Evolutionary conservation across 2,797 vertebrate genomes (phyloP).

Genomic region (Syndactyla subalaris): DNA sequence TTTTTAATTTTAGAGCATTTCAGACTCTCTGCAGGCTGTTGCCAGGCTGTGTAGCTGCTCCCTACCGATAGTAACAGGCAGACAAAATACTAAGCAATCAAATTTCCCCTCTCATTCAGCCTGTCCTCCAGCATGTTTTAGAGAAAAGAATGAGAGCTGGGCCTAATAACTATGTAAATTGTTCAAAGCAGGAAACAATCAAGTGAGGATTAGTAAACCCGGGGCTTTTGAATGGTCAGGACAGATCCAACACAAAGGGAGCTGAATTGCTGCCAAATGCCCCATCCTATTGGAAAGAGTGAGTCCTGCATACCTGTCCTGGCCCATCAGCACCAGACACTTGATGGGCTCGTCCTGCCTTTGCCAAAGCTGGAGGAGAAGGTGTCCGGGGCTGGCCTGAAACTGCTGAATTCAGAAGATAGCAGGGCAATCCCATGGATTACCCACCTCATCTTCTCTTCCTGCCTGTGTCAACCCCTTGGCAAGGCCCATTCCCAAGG

Average conservation of each 20-base stretch:
- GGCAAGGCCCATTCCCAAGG: neutral
- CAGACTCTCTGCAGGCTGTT: neutral
- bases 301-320: neutral
- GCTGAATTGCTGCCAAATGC: neutral
- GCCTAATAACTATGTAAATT: conserved; percentile 34
- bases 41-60: conserved; percentile 37
- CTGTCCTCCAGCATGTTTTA: neutral
- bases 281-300: neutral
- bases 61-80: neutral
- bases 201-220: neutral
- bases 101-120: conserved; percentile 2
- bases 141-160: neutral
- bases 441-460: neutral
- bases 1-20: conserved; percentile 32
- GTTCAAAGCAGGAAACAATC: conserved; percentile 8
- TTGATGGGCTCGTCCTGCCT: neutral
- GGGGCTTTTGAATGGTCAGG: neutral
- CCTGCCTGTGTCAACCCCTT: neutral
- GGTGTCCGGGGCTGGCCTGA: neutral
- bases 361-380: neutral
- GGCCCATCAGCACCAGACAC: neutral
- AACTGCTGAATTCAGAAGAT: neutral
- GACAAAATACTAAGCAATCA: conserved; percentile 30
- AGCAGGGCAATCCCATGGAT: neutral
- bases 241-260: neutral